A percentile compares a stretch with the other conserved stretches of the same genome.
These are phyloP conservation scores for Ennomos fuscantarius DNA, from an alignment of 2,888 invertebrate genomes.

Conservation along the genomic window DNA sequence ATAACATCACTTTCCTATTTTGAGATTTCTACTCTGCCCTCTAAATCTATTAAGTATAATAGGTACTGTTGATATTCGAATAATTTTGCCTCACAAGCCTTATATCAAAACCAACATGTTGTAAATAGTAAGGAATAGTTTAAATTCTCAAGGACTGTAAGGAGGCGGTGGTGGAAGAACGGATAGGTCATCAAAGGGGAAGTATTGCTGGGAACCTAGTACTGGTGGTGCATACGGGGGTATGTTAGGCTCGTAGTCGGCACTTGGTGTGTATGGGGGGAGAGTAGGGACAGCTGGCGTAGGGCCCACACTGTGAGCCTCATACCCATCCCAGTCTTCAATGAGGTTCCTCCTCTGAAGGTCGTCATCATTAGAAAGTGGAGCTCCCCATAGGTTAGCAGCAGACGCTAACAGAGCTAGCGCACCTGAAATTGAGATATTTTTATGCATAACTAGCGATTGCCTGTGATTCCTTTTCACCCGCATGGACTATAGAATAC, in stretches of 20 bases:
- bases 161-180: conserved; percentile 82
- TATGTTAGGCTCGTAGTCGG: conserved; percentile 63
- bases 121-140: conserved; percentile 13
- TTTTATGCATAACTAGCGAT: not conserved
- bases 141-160: conserved; percentile 72
- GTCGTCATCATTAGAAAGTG: conserved; percentile 75
- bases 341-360: conserved; percentile 84
- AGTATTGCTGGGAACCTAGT: conserved; percentile 74
- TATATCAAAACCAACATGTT: conserved; percentile 44
- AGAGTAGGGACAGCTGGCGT: conserved; percentile 84
- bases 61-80: conserved; percentile 24
- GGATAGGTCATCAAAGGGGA: conserved; percentile 79
- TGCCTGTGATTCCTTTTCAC: too few relatives aligned
- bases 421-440: conserved; percentile 80
- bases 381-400: conserved; percentile 87
- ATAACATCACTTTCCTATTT: conserved; percentile 23
- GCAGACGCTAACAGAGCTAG: conserved; percentile 88
- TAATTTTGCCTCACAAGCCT: conserved; percentile 36
- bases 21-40: conserved; percentile 26
- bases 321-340: conserved; percentile 87
- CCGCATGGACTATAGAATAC: too few relatives aligned
- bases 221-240: conserved; percentile 70
- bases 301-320: conserved; percentile 85
- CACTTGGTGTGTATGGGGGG: conserved; percentile 86
- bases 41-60: conserved; percentile 20